These are phyloP conservation scores for Rhagium mordax DNA, from an alignment of 2,888 invertebrate species.

Conservation along the genomic window DNA sequence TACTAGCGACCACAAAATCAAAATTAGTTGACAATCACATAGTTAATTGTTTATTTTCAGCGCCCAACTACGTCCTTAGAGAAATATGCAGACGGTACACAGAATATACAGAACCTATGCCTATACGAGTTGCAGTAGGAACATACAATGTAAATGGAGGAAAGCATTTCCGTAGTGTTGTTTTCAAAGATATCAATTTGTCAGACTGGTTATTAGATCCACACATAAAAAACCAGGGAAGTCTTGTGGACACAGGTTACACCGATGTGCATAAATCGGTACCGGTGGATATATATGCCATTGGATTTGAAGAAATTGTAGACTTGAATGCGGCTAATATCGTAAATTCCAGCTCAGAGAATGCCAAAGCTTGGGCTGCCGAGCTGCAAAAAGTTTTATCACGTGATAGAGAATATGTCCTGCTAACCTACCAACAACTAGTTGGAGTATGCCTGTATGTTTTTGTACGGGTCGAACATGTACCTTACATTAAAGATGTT, in stretches of 20 bases:
- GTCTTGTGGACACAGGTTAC: constrained; percentile 70
- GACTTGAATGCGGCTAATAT: constrained; percentile 99
- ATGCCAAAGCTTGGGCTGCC: constrained; percentile 95
- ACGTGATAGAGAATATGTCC: constrained; percentile 86
- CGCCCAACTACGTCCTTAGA: constrained; percentile 86
- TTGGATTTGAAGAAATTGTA: constrained; percentile 99
- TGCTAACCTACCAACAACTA: constrained; percentile 94
- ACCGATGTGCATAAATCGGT: constrained; percentile 68
- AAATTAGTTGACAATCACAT: too few relatives aligned
- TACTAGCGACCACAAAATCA: too few relatives aligned
- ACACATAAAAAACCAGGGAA: constrained; percentile 72
- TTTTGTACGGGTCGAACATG: constrained; percentile 91
- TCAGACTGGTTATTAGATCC: constrained; percentile 94
- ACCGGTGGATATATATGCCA: constrained; percentile 94
- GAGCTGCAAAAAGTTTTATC: constrained; percentile 94
- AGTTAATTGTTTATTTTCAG: constrained; percentile 63
- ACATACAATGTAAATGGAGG: constrained; percentile 99
- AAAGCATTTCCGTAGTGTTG: constrained; percentile 97
- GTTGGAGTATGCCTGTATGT: constrained; percentile 98
- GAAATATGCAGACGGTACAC: constrained; percentile 89
- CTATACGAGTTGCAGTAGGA: constrained; percentile 88
- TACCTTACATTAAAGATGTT: constrained; percentile 92
- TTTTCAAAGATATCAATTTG: constrained; percentile 89
- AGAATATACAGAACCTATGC: constrained; percentile 82
- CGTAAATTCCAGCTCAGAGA: constrained; percentile 94